Conservation (phyloP, 2,113 vertebrate genomes). For the Oncorhynchus kisutch region DNA sequence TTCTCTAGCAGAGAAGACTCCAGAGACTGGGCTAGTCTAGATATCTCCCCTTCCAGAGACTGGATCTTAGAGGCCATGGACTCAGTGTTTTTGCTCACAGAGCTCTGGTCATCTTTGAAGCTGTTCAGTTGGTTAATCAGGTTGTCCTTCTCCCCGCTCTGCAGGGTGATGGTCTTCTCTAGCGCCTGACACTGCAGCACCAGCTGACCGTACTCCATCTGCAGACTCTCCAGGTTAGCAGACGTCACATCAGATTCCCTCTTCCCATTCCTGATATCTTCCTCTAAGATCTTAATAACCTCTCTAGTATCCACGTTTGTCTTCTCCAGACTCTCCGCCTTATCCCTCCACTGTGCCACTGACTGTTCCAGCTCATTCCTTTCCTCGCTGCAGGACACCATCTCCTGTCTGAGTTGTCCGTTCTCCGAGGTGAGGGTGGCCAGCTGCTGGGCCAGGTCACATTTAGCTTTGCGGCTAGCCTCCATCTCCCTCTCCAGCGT, state of each 20-base stretch:
- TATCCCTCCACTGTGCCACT: conserved; percentile 69
- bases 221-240: conserved; percentile 57
- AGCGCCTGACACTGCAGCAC: conserved; percentile 66
- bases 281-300: conserved; percentile 72
- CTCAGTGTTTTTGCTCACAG: conserved; percentile 67
- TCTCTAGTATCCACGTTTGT: conserved; percentile 60
- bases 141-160: conserved; percentile 60
- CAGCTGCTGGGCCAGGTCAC: conserved; percentile 75
- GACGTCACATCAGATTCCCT: conserved; percentile 66
- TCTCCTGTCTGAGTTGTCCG: conserved; percentile 68
- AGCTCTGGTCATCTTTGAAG: conserved; percentile 71
- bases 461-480: conserved; percentile 62
- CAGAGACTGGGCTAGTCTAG: conserved; percentile 72
- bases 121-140: conserved; percentile 67
- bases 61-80: conserved; percentile 71
- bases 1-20: conserved; percentile 82
- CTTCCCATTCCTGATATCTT: conserved; percentile 69
- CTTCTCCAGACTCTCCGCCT: conserved; percentile 71
- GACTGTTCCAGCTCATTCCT: conserved; percentile 71
- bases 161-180: conserved; percentile 57
- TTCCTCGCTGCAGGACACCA: conserved; percentile 73
- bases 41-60: conserved; percentile 72
- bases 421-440: conserved; percentile 67
- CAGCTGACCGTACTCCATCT: conserved; percentile 66
- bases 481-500: conserved; percentile 73